Percentiles rank a stretch among this genome's conserved stretches.
Conservation (phyloP, 2,797 vertebrate genomes). For the Spondyliosoma cantharus region DNA sequence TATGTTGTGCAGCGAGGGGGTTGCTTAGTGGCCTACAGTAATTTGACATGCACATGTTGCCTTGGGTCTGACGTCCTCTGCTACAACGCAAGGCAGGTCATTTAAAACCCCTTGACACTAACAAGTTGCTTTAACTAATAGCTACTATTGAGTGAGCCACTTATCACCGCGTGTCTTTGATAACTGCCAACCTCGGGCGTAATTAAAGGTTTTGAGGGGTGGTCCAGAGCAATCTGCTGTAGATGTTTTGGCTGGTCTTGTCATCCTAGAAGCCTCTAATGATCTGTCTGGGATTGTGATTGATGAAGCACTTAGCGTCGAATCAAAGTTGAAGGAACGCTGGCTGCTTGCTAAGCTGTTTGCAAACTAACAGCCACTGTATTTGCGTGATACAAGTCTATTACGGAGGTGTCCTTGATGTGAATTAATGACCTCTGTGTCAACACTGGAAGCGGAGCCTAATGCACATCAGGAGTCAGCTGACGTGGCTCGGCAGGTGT, state of each 20-base stretch:
- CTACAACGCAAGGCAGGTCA: slow-evolving; percentile 28
- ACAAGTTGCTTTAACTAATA: slow-evolving; percentile 73
- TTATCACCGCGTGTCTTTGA: slow-evolving; percentile 75
- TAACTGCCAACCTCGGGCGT: slow-evolving; percentile 70
- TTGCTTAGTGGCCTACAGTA: background rate
- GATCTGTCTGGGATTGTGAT: slow-evolving; percentile 80
- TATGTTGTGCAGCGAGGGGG: background rate
- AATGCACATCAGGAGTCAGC: slow-evolving; percentile 48
- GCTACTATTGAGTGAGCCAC: slow-evolving; percentile 69
- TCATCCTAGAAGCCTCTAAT: slow-evolving; percentile 80
- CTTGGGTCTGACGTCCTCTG: background rate
- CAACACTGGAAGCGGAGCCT: slow-evolving; percentile 51
- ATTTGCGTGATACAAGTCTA: slow-evolving; percentile 69
- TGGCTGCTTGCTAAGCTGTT: slow-evolving; percentile 76
- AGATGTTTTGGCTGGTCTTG: slow-evolving; percentile 77
- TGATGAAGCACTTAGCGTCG: slow-evolving; percentile 82
- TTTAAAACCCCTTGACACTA: slow-evolving; percentile 65
- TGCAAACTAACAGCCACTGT: slow-evolving; percentile 72
- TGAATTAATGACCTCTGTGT: slow-evolving; percentile 74
- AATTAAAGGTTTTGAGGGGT: slow-evolving; percentile 79
- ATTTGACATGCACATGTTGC: slow-evolving; percentile 6
- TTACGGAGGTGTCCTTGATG: slow-evolving; percentile 76
- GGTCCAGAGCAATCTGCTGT: slow-evolving; percentile 73
- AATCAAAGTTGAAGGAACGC: slow-evolving; percentile 73
- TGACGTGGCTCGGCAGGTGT: slow-evolving; percentile 56